Evolutionary conservation across 2,113 vertebrate species (phyloP).

Genomic region (Daboia siamensis): DNA sequence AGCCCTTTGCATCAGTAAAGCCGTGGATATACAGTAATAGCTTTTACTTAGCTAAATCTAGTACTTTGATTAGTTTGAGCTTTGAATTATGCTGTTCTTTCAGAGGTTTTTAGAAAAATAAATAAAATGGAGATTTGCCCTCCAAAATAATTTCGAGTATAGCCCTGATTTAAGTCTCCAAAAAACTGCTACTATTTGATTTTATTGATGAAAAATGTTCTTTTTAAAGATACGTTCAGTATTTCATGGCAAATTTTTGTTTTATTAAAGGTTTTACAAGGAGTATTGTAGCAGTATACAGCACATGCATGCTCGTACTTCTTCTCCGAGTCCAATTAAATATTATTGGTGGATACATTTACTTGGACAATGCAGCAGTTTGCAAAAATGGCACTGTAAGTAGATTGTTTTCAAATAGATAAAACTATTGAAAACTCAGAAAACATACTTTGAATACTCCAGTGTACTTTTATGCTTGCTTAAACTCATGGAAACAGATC

Average conservation of each 20-base stretch:
- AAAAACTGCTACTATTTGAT: not conserved
- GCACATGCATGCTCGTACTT: constrained; percentile 94
- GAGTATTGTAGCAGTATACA: constrained; percentile 90
- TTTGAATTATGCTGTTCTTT: not conserved
- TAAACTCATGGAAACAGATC: not conserved
- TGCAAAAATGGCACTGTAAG: constrained; percentile 81
- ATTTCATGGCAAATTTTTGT: not conserved
- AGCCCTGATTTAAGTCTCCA: not conserved
- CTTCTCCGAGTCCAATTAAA: constrained; percentile 92
- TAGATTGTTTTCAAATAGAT: not conserved
- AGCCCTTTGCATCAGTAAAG: not conserved
- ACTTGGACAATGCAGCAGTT: constrained; percentile 88
- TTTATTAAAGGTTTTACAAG: constrained; percentile 85
- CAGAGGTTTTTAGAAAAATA: not conserved
- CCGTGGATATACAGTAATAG: not conserved
- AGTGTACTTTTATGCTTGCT: not conserved
- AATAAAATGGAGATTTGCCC: not conserved
- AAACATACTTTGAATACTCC: not conserved
- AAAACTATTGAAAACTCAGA: not conserved
- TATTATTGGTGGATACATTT: constrained; percentile 96
- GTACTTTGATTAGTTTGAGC: not conserved
- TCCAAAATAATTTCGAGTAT: not conserved
- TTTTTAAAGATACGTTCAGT: not conserved
- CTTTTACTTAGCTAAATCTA: not conserved
- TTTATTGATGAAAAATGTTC: not conserved